Conservation (phyloP, 2,888 invertebrate genomes). For the Loripinus fragilis region DNA sequence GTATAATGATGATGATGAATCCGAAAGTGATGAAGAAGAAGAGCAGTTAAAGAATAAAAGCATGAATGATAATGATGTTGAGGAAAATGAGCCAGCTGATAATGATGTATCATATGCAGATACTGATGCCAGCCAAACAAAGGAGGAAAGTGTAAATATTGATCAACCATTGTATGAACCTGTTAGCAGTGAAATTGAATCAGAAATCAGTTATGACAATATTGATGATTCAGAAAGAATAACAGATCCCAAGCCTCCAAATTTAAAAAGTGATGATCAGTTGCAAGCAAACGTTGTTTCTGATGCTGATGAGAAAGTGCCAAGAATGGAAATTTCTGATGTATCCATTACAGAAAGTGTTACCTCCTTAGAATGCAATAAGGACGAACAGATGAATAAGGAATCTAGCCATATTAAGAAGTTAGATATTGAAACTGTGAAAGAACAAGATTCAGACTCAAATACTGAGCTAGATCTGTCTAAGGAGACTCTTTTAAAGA, state of each 20-base stretch:
- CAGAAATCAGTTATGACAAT: background rate
- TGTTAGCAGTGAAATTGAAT: slow-evolving; percentile 11
- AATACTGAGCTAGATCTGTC: background rate
- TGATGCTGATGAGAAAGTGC: background rate
- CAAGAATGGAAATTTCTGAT: background rate
- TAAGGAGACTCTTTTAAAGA: background rate
- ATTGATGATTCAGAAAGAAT: background rate
- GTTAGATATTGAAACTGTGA: background rate
- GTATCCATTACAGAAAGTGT: too few species aligned
- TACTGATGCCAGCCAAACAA: background rate
- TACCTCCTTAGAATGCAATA: background rate
- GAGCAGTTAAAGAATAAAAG: background rate
- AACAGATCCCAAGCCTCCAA: background rate
- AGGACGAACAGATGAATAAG: background rate
- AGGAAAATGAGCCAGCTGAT: background rate
- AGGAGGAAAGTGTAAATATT: background rate
- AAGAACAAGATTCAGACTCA: background rate
- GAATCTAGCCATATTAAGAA: background rate
- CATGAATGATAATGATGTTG: slow-evolving; percentile 1
- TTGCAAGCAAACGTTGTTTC: background rate
- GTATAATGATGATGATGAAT: slow-evolving; percentile 62
- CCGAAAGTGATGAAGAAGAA: slow-evolving; percentile 68
- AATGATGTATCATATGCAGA: background rate
- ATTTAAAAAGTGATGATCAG: background rate
- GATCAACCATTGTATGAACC: background rate